These are phyloP conservation scores for Germaria angustata DNA, from an alignment of 2,888 invertebrate species.

Conservation along the genomic window DNA sequence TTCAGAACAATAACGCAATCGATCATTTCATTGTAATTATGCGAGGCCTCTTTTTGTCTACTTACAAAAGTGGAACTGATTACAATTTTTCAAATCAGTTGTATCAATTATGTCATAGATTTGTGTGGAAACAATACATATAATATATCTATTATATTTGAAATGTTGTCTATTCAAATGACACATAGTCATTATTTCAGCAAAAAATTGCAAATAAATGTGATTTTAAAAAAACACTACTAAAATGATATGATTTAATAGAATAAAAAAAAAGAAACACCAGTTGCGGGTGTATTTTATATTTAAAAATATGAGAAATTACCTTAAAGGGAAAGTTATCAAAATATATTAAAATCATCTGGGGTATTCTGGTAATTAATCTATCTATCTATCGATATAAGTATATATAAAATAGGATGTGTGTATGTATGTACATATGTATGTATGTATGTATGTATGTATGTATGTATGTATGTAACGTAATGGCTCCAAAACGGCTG, in stretches of 20 bases:
- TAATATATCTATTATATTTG: slow-evolving; percentile 28
- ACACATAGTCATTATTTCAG: slow-evolving; percentile 43
- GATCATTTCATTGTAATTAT: slow-evolving; percentile 27
- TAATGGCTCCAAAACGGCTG: no score
- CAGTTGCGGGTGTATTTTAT: slow-evolving; percentile 5
- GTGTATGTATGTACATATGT: no score
- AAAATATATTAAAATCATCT: no score
- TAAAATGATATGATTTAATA: slow-evolving; percentile 28
- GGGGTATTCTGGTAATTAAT: no score
- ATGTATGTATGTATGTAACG: no score
- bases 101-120: slow-evolving; percentile 53
- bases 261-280: background rate
- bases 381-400: no score
- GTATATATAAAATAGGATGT: no score
- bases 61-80: slow-evolving; percentile 32
- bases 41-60: slow-evolving; percentile 1
- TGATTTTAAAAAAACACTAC: slow-evolving; percentile 1
- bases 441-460: no score
- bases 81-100: slow-evolving; percentile 50
- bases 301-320: background rate
- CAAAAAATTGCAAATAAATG: slow-evolving; percentile 15
- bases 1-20: no score
- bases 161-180: slow-evolving; percentile 49
- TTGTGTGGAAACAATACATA: slow-evolving; percentile 38
- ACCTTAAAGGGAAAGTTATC: background rate